phyloP scores from a whole-genome alignment of 2,113 vertebrate genomes.

The Motacilla tschutschensis region DNA sequence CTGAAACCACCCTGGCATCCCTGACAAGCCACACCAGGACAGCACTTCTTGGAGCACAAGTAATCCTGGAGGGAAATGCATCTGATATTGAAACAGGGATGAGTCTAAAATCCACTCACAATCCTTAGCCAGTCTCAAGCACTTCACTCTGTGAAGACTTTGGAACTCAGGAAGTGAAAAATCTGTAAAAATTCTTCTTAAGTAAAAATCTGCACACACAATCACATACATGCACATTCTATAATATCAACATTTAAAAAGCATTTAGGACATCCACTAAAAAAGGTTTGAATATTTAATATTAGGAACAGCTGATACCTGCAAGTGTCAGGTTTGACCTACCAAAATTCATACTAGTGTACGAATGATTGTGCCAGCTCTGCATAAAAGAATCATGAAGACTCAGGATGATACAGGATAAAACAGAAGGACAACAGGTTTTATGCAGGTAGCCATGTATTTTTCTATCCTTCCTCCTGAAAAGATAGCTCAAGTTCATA shows the following conservation, averaged over 20 bases:
- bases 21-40: background rate
- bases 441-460: background rate
- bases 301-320: background rate
- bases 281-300: background rate
- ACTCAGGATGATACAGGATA: background rate
- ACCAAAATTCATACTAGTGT: background rate
- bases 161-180: background rate
- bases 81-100: background rate
- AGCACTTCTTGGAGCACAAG: background rate
- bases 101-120: background rate
- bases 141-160: background rate
- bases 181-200: background rate
- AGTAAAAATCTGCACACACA: background rate
- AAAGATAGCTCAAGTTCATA: constrained; percentile 64
- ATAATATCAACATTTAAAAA: background rate
- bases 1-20: background rate
- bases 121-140: background rate
- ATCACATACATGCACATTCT: background rate
- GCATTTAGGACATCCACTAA: background rate
- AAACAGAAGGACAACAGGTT: background rate
- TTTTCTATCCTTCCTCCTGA: constrained; percentile 15
- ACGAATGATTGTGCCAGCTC: constrained; percentile 4
- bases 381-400: background rate
- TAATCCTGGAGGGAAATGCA: background rate
- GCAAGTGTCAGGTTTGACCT: background rate